These are phyloP conservation scores for Aspidiotus destructor DNA, from an alignment of 2,888 invertebrate genomes.

Conservation along the genomic window DNA sequence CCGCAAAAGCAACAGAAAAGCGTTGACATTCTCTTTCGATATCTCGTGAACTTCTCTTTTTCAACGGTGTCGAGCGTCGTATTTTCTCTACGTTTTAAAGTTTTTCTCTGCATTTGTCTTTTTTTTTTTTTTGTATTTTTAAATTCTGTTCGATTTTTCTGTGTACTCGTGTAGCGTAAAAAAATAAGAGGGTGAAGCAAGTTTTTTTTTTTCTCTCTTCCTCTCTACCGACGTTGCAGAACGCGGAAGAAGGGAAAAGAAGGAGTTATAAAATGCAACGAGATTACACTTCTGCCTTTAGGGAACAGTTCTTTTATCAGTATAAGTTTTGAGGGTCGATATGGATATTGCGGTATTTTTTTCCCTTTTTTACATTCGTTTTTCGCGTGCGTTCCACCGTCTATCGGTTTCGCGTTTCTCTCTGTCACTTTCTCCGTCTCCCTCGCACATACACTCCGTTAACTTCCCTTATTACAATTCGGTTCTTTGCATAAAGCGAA, in stretches of 20 bases:
- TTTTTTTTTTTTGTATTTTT: background rate
- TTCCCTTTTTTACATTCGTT: background rate
- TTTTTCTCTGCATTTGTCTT: background rate
- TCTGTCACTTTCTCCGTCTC: no score
- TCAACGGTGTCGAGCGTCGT: background rate
- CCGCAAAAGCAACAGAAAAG: background rate
- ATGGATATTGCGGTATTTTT: conserved; percentile 8
- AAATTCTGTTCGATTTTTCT: conserved; percentile 15
- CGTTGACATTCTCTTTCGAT: background rate
- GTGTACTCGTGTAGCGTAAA: background rate
- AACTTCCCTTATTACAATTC: conserved; percentile 2
- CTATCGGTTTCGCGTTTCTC: background rate
- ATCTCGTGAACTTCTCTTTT: no score
- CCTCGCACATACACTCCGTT: background rate
- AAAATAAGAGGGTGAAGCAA: background rate
- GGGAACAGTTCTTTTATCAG: conserved; percentile 16
- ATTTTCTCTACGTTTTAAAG: conserved; percentile 8
- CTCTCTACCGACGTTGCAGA: background rate
- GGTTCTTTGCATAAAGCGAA: conserved; percentile 1
- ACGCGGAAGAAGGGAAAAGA: background rate
- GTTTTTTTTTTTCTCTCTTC: background rate
- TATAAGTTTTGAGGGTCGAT: conserved; percentile 9
- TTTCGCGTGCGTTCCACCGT: background rate
- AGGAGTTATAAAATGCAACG: background rate
- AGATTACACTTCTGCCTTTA: conserved; percentile 5